Evolutionary conservation across 2,113 vertebrate genomes (phyloP), one percentile per base, ranked within the genome.

Genomic region (Propithecus coquereli): DNA sequence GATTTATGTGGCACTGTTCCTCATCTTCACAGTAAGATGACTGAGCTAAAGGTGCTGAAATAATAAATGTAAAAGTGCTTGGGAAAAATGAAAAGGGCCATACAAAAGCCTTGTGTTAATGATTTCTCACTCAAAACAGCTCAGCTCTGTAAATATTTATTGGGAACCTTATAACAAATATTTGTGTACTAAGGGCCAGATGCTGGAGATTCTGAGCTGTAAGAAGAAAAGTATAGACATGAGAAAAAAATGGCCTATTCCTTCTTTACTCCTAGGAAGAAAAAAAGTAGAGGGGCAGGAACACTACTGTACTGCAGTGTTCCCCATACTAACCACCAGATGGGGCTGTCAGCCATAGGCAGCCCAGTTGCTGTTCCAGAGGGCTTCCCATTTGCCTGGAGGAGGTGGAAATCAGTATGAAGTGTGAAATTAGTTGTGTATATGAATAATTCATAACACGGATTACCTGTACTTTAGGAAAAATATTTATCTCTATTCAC

Each of bases 281-380:
- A 25, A 61, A 57, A 25, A 66, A 57, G 22, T 25, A 65, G 47
- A 73, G n/a, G 47, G 34, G 61, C 32, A 68, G 45, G 79, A 93
- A 66, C 23, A 45, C 76, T 76, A 30, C 65, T 18, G 6, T n/a
- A 74, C 14, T 11, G 11, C 20, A 32, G 68, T 47, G 68, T 74
- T 97, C 16, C 40, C 77, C 14, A 45, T 32, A 17, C 40, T 13
- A 76, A 74, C 88, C 96, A 95, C 77, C 74, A 96, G 96, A 65
- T 54, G 96, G 92, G 27, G 79, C 79, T 47, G 52, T 71, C 79
- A 96, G 87, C 68, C 91, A 71, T 1, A 27, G 50, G 92, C 92
- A 97, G 97, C 79, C 70, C 37, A 76, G 96, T 96, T 94, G 90
- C 94, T 90, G 43, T 76, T 80, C 22, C 45, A 47, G 0, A 17